Conservation (phyloP, 2,113 vertebrate genomes). For the Nycticebus coucang region DNA sequence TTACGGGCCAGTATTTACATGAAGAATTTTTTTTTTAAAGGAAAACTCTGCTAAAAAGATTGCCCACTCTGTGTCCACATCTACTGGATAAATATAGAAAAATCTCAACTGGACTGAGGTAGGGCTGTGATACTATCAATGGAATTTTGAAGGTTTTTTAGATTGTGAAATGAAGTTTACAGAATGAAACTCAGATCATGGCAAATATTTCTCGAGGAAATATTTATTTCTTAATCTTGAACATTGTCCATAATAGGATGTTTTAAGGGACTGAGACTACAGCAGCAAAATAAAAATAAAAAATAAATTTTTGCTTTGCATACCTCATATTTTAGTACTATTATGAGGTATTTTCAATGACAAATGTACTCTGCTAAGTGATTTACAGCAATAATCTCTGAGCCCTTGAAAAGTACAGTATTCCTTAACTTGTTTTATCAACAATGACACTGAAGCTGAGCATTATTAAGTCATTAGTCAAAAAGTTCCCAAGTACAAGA, state of each 20-base stretch:
- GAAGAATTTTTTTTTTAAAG: slow-evolving; percentile 15
- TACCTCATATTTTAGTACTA: background rate
- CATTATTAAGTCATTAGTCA: background rate
- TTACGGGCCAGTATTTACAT: background rate
- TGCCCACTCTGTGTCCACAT: background rate
- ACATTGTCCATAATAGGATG: background rate
- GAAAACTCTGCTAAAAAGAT: background rate
- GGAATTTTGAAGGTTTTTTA: background rate
- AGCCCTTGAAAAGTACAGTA: background rate
- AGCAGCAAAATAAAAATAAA: background rate
- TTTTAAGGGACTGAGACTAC: background rate
- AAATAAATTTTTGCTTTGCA: background rate
- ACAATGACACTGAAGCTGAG: background rate
- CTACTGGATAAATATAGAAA: background rate
- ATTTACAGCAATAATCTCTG: background rate
- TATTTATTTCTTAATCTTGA: too few species aligned
- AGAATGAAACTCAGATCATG: background rate
- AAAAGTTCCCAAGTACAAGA: background rate
- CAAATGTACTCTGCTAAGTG: background rate
- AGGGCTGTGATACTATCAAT: background rate
- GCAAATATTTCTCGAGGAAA: background rate
- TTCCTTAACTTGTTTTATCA: background rate
- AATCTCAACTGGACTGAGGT: background rate
- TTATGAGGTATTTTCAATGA: background rate
- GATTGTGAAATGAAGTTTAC: background rate